Evolutionary conservation across 2,888 invertebrate genomes (phyloP).

Genomic region (Lamellibrachia columna): DNA sequence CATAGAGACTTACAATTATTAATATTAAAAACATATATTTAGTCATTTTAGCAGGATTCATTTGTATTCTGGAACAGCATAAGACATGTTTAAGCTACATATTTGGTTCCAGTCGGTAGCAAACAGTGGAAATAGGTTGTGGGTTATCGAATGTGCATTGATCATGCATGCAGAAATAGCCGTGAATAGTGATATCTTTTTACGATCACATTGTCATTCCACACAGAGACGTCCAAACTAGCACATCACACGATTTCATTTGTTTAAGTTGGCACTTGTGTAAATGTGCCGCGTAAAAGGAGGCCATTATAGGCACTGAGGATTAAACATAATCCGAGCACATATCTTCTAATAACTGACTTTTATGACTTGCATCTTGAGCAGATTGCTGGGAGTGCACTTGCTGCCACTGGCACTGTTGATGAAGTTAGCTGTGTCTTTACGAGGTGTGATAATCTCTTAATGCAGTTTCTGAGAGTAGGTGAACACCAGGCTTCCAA

Average conservation of each 20-base stretch:
- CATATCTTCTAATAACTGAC: conserved; percentile 16
- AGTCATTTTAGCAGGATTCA: neutral
- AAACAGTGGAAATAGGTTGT: neutral
- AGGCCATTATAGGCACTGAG: neutral
- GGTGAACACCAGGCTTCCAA: neutral
- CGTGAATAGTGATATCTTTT: neutral
- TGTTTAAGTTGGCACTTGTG: neutral
- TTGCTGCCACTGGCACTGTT: neutral
- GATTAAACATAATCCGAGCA: conserved; percentile 1
- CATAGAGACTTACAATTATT: too few species aligned
- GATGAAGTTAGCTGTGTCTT: neutral
- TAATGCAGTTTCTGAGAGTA: conserved; percentile 3
- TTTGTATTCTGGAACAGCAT: neutral
- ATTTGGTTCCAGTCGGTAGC: neutral
- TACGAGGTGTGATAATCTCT: neutral
- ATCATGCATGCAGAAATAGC: neutral
- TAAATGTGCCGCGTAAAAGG: neutral
- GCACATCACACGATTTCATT: neutral
- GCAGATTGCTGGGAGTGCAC: neutral
- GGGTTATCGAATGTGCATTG: neutral
- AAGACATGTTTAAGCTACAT: neutral
- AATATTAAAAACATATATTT: neutral
- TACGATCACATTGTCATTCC: neutral
- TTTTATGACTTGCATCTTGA: neutral
- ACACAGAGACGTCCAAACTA: neutral